Conservation (phyloP, 2,113 vertebrate genomes). For the Sprattus sprattus region DNA sequence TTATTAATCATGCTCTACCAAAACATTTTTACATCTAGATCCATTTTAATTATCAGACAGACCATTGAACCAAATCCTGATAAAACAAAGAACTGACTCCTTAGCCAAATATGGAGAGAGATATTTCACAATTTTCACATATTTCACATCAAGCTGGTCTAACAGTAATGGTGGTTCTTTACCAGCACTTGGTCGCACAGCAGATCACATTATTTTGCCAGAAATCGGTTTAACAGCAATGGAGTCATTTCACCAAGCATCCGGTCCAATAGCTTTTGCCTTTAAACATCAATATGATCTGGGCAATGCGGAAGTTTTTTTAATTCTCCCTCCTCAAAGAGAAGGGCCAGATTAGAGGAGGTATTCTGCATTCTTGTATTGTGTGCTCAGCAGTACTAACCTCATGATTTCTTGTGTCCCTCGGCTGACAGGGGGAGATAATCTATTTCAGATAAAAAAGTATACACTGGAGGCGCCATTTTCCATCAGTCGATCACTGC, state of each 20-base stretch:
- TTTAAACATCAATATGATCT: conserved; percentile 4
- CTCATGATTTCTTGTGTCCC: conserved; percentile 28
- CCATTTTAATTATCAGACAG: not conserved
- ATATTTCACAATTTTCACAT: not conserved
- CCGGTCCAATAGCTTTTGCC: not conserved
- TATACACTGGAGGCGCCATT: conserved; percentile 50
- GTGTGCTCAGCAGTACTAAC: conserved; percentile 30
- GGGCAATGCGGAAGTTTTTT: not conserved
- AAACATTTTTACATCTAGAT: not conserved
- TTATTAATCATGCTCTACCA: not conserved
- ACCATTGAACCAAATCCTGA: not conserved
- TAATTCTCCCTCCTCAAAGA: not conserved
- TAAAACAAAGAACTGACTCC: not conserved
- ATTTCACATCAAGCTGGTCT: not conserved
- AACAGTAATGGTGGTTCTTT: not conserved
- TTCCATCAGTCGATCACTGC: conserved; percentile 59
- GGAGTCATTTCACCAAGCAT: not conserved
- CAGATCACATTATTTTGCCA: not conserved
- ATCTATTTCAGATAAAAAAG: conserved; percentile 57
- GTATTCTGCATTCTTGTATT: conserved; percentile 21
- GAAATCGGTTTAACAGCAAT: not conserved
- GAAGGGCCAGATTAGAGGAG: not conserved
- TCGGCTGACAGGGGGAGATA: conserved; percentile 47
- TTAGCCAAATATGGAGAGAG: too few species aligned
- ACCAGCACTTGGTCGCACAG: not conserved